phyloP scores from a whole-genome alignment of 2,113 vertebrate species.

The Melospiza melodia region DNA sequence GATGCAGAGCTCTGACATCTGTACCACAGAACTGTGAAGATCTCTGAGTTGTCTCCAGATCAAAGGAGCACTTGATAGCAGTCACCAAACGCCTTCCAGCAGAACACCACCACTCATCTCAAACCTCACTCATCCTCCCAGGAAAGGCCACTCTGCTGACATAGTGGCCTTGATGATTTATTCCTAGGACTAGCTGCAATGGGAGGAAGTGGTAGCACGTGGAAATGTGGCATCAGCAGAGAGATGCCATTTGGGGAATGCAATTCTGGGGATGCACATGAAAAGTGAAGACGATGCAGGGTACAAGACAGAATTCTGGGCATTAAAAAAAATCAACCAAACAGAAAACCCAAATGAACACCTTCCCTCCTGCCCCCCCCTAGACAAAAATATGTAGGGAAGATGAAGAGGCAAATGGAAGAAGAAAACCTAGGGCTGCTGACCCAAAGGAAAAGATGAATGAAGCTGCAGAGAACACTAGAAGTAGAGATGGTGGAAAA shows the following conservation, averaged over 20 bases:
- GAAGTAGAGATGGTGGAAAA: background rate
- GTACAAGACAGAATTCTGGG: background rate
- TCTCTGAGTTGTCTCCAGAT: conserved; percentile 22
- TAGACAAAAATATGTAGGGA: background rate
- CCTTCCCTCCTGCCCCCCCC: accelerated
- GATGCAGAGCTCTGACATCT: conserved; percentile 28
- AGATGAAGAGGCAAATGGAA: background rate
- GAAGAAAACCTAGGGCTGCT: background rate
- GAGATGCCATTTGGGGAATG: background rate
- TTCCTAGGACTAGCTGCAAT: background rate
- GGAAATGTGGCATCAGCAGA: background rate
- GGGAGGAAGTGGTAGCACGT: background rate
- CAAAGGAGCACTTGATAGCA: conserved; percentile 49
- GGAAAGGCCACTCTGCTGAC: background rate
- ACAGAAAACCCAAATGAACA: background rate
- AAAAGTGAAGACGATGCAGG: background rate
- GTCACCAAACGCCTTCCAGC: conserved; percentile 12
- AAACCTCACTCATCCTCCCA: background rate
- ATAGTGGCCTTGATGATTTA: background rate
- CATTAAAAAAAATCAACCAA: background rate
- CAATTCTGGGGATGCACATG: background rate
- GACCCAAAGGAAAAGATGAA: background rate
- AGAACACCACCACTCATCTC: conserved; percentile 1
- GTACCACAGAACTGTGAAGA: background rate
- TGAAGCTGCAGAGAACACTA: background rate